Evolutionary conservation across 2,888 invertebrate species (phyloP).

Genomic region (Clivina fossor): DNA sequence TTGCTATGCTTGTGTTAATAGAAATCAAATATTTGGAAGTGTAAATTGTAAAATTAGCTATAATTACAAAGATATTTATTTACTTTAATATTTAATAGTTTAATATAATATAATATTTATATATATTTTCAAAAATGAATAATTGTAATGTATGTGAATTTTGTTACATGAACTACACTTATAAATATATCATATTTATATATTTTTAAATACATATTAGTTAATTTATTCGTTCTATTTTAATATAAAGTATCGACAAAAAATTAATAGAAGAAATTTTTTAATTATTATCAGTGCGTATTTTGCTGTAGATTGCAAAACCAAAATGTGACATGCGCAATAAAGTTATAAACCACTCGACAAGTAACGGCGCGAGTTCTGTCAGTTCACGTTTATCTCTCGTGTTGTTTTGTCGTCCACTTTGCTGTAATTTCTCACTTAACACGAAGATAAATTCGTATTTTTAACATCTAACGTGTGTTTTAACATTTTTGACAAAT

Average conservation of each 20-base stretch:
- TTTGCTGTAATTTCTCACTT: constrained; percentile 8
- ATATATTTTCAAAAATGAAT: no score
- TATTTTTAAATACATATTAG: no score
- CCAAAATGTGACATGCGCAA: constrained; percentile 17
- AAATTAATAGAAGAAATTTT: not conserved
- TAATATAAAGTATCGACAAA: not conserved
- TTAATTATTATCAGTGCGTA: constrained; percentile 11
- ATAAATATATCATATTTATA: no score
- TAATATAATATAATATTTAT: no score
- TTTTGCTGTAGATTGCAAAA: constrained; percentile 15
- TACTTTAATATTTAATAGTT: no score
- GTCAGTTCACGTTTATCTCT: constrained; percentile 12
- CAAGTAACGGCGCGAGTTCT: constrained; percentile 13
- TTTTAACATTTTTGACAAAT: not conserved
- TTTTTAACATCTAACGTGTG: not conserved
- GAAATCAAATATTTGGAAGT: no score
- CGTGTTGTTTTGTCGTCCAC: constrained; percentile 9
- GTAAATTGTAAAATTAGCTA: no score
- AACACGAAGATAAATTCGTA: not conserved
- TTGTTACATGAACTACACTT: no score
- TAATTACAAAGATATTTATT: no score
- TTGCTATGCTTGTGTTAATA: no score
- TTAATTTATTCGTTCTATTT: no score
- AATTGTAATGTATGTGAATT: no score
- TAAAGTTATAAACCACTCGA: not conserved